These are phyloP conservation scores for Takifugu bimaculatus DNA, from an alignment of 2,113 vertebrate species.

Conservation along the genomic window DNA sequence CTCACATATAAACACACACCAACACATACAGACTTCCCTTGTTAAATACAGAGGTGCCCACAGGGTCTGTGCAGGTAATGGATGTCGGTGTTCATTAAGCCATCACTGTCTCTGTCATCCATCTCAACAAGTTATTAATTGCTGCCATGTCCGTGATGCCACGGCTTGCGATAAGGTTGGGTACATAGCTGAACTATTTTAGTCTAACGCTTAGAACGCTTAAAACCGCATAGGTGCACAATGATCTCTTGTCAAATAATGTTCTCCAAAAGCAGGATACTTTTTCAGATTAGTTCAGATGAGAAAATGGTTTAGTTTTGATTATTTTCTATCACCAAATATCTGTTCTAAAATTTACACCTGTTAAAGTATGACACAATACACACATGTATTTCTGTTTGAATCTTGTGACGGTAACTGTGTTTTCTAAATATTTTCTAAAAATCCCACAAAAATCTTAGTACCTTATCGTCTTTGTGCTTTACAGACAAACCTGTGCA, in stretches of 20 bases:
- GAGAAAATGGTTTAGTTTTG: not conserved
- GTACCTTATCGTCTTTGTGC: conserved; percentile 1
- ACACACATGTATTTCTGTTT: too few relatives aligned
- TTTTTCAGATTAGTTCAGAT: not conserved
- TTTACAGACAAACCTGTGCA: conserved; percentile 81
- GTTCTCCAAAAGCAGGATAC: conserved; percentile 19
- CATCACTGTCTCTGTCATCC: conserved; percentile 29
- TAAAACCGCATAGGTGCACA: not conserved
- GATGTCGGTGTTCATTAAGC: conserved; percentile 51
- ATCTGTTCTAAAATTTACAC: too few relatives aligned
- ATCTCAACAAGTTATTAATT: conserved; percentile 54
- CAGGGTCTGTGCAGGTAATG: conserved; percentile 9
- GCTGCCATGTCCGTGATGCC: conserved; percentile 27
- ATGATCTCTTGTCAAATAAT: conserved; percentile 14
- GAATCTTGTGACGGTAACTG: too few relatives aligned
- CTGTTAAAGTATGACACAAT: too few relatives aligned
- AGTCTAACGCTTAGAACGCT: conserved; percentile 16
- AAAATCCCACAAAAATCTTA: too few relatives aligned
- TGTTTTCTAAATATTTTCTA: too few relatives aligned
- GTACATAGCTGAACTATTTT: conserved; percentile 33
- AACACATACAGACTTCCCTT: conserved; percentile 2
- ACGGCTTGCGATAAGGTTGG: conserved; percentile 30
- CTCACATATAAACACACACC: not conserved
- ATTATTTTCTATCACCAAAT: not conserved
- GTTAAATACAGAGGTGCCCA: conserved; percentile 18